A percentile compares a stretch with the other conserved stretches of the same genome.
These are phyloP conservation scores for Manis javanica DNA, from an alignment of 2,797 vertebrate species.

Conservation along the genomic window DNA sequence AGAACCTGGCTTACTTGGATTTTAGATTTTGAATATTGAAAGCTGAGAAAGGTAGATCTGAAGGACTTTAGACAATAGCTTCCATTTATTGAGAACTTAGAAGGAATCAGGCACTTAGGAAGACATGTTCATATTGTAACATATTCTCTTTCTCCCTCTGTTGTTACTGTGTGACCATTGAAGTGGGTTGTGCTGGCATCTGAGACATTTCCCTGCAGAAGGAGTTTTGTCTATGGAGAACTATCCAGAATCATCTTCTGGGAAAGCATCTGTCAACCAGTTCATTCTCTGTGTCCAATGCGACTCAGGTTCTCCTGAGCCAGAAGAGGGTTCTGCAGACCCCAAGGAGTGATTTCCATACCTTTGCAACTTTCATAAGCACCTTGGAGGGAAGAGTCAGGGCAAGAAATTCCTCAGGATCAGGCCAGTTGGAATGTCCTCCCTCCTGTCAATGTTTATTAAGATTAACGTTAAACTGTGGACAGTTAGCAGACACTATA, in stretches of 20 bases:
- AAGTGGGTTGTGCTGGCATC: background rate
- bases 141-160: background rate
- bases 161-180: background rate
- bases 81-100: background rate
- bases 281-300: background rate
- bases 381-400: background rate
- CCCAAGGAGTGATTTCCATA: background rate
- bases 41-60: background rate
- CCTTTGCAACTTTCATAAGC: background rate
- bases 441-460: background rate
- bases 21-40: background rate
- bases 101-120: background rate
- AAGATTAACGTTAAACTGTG: background rate
- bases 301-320: background rate
- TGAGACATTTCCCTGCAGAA: background rate
- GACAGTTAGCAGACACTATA: background rate
- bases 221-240: background rate
- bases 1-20: background rate
- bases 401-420: background rate
- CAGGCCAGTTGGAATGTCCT: background rate
- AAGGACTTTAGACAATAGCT: background rate
- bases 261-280: background rate
- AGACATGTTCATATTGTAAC: background rate
- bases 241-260: background rate
- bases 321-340: background rate